These are phyloP conservation scores for Actinostola sp. DNA, from an alignment of 92 coral and sea anemone genomes.

Conservation along the genomic window DNA sequence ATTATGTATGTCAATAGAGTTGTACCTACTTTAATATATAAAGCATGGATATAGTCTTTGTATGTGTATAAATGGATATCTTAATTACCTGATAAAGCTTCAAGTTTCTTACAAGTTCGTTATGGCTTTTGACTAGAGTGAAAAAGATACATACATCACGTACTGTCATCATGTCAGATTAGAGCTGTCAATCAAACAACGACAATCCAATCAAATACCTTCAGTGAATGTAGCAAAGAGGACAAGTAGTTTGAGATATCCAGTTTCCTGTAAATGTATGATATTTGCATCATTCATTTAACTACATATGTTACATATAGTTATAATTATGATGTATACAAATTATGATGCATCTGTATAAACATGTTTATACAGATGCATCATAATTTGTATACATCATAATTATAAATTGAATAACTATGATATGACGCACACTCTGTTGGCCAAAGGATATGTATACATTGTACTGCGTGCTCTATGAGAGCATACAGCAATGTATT, in stretches of 20 bases:
- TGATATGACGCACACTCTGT: too few species aligned
- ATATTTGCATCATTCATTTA: too few species aligned
- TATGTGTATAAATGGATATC: too few species aligned
- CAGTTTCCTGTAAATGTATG: constrained; percentile 87
- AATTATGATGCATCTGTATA: neutral
- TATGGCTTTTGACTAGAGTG: constrained; percentile 90
- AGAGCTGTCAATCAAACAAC: neutral
- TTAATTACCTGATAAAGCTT: constrained; percentile 78
- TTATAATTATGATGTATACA: neutral
- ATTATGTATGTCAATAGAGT: too few species aligned
- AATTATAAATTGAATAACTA: too few species aligned
- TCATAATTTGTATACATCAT: neutral
- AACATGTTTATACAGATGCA: neutral
- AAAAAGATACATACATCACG: too few species aligned
- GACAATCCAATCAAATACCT: constrained; percentile 45
- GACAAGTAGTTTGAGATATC: constrained; percentile 81
- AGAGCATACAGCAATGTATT: too few species aligned
- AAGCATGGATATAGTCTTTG: too few species aligned
- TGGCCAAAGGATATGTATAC: too few species aligned
- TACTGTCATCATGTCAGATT: too few species aligned
- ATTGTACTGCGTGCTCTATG: too few species aligned
- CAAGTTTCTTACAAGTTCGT: constrained; percentile 79
- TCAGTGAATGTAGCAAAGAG: constrained; percentile 95
- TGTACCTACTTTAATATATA: too few species aligned
- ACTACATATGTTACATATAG: neutral